Conservation (phyloP, 2,113 vertebrate species). For the Colinus virginianus region DNA sequence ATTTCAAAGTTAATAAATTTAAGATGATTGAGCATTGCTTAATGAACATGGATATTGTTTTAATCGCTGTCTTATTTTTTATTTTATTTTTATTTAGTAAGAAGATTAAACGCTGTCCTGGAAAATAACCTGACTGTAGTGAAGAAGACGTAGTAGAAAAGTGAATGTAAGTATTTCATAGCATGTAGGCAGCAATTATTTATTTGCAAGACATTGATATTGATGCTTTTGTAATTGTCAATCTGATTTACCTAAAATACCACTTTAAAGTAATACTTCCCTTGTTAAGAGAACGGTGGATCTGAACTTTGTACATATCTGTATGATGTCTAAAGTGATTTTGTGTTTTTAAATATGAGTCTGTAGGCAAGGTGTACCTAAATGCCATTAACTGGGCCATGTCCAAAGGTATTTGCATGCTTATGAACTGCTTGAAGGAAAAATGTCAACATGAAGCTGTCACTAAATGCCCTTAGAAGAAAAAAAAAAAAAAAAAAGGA, state of each 20-base stretch:
- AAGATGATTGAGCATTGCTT: background rate
- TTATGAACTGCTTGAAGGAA: background rate
- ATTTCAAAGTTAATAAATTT: constrained; percentile 49
- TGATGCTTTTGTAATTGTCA: background rate
- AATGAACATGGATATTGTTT: constrained; percentile 13
- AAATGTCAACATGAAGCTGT: background rate
- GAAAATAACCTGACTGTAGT: constrained; percentile 62
- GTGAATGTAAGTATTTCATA: constrained; percentile 68
- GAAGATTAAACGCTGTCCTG: constrained; percentile 57
- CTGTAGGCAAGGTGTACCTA: background rate
- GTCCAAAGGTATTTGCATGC: background rate
- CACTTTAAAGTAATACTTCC: background rate
- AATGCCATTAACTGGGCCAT: background rate
- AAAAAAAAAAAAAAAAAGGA: background rate
- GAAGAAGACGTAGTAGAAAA: constrained; percentile 39
- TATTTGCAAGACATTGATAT: background rate
- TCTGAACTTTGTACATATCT: background rate
- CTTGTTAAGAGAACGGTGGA: background rate
- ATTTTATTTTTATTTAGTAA: constrained; percentile 46
- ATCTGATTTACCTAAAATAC: background rate
- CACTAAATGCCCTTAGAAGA: background rate
- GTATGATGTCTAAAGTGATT: background rate
- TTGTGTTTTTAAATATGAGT: background rate
- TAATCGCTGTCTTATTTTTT: background rate
- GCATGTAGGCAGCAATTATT: background rate